A percentile compares a stretch with the other conserved stretches of the same genome.
Conservation (phyloP, 2,888 invertebrate genomes). For the Silvanus unidentatus region DNA sequence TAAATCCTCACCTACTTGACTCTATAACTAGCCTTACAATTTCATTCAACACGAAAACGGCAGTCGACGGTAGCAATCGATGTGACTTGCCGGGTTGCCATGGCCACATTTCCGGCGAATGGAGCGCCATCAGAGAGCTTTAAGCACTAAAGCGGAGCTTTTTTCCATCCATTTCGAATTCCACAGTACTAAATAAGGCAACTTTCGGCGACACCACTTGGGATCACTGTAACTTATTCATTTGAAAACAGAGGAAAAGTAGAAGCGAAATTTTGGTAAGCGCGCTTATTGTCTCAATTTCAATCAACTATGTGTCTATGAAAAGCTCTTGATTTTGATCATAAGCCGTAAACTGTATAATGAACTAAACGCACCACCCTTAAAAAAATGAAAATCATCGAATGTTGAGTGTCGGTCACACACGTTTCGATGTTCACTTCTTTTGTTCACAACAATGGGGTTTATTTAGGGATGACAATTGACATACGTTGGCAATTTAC, state of each 20-base stretch:
- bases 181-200: not conserved
- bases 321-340: not conserved
- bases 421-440: slow-evolving; percentile 43
- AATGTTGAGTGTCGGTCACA: slow-evolving; percentile 29
- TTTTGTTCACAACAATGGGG: slow-evolving; percentile 42
- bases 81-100: slow-evolving; percentile 59
- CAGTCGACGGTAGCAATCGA: slow-evolving; percentile 52
- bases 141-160: not conserved
- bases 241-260: too few species aligned
- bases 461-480: slow-evolving; percentile 46
- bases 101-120: slow-evolving; percentile 59
- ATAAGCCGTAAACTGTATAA: slow-evolving; percentile 28
- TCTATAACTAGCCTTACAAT: slow-evolving; percentile 18
- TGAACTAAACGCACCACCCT: slow-evolving; percentile 20
- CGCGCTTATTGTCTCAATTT: not conserved
- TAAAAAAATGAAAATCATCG: slow-evolving; percentile 6
- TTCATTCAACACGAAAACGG: slow-evolving; percentile 22
- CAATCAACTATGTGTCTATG: not conserved
- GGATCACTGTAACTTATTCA: too few species aligned
- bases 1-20: too few species aligned
- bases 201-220: too few species aligned
- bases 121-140: slow-evolving; percentile 37
- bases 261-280: too few species aligned
- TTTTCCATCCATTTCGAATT: not conserved
- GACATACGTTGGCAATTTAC: slow-evolving; percentile 44